phyloP scores from a whole-genome alignment of 2,888 invertebrate species.

The Macrosoma leucophasiata region DNA sequence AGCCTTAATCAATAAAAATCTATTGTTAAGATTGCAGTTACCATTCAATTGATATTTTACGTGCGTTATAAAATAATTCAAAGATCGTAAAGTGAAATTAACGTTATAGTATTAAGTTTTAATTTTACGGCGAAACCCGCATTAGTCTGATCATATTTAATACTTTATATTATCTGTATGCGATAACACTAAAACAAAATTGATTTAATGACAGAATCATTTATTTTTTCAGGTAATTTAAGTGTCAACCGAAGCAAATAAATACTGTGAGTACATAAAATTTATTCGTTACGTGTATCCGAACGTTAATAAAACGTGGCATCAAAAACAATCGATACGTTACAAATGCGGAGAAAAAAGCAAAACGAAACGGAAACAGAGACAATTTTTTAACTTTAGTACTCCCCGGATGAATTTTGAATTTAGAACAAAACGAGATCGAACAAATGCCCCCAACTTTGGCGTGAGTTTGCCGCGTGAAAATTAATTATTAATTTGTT shows the following conservation, averaged over 20 bases:
- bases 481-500: constrained; percentile 73
- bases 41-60: constrained; percentile 51
- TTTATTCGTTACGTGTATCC: neutral
- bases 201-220: constrained; percentile 14
- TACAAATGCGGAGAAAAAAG: constrained; percentile 26
- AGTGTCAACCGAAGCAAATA: constrained; percentile 23
- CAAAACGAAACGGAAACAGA: constrained; percentile 36
- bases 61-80: constrained; percentile 48
- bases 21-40: constrained; percentile 17
- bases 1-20: neutral
- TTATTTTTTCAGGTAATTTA: constrained; percentile 45
- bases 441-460: constrained; percentile 53
- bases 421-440: constrained; percentile 63
- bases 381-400: constrained; percentile 59
- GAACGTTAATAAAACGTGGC: neutral
- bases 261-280: constrained; percentile 35
- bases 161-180: constrained; percentile 6
- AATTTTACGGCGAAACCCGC: constrained; percentile 59
- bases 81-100: constrained; percentile 51
- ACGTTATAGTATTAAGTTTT: constrained; percentile 42
- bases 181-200: constrained; percentile 3
- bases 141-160: constrained; percentile 26
- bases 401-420: constrained; percentile 54
- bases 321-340: constrained; percentile 22
- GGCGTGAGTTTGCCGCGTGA: constrained; percentile 50